Base-by-base conservation (phyloP, 2,113 vertebrate genomes). In the Mesoclemmys tuberculata region DNA sequence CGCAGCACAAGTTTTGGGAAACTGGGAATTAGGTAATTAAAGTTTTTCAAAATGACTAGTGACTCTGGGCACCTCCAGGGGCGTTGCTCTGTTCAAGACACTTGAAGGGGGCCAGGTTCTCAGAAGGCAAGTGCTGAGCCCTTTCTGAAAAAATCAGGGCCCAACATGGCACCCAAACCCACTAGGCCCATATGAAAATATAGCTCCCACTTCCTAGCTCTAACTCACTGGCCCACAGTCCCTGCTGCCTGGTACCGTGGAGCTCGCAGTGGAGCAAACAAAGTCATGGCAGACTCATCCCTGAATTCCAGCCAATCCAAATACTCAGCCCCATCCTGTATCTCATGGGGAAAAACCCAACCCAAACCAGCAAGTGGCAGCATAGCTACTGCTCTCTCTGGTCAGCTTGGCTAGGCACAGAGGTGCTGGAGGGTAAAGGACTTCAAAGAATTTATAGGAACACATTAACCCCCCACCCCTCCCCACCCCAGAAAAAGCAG, bases 391-490 rank as follows among this genome's bases (percentile, higher is more conserved):
- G 19, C 0, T 55, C 41, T 48, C 58, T 2, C 58, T 2, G 58
- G 1, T 1, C 48, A 54, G 55, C n/a, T 74, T 4, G 55, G 13
- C 46, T 44, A 74, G 29, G 82, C 88, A 13, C 10, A 3, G 78
- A 64, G 0, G 2, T 26, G 2, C 1, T 19, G 44, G 52, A 41
- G 14, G 13, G 44, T 18, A 58, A 81, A 77, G 1, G 3, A 0
- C 46, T 46, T 5, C 1, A 19, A 87, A 79, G 49, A 80, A 14
- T 22, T 79, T 80, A 49, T 56, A 56, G 5, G 6, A 58, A 74
- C 27, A 2, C 2, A 31, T 16, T 41, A 7, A 80, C 52, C 21
- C 13, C 1, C 1, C 29, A 2, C 16, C 4, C 31, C 21, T 5
- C 2, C 7, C 10, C 35, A 4, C 8, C 21, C 41, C 41, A 49